Evolutionary conservation across 2,113 vertebrate genomes (phyloP).

Genomic region (Hypocryptadius cinnamomeus): DNA sequence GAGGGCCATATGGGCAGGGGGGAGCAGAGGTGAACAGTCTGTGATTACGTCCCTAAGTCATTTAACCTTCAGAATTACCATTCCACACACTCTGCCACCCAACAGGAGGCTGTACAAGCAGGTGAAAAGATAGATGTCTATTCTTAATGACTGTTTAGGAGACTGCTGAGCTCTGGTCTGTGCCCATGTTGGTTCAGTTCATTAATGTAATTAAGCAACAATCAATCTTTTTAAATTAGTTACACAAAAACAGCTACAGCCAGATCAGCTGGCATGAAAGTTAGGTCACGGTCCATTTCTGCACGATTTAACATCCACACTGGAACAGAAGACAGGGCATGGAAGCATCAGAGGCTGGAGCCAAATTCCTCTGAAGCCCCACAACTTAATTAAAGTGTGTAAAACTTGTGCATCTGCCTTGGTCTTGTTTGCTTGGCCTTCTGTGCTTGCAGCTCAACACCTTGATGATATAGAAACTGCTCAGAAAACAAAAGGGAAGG

Average conservation of each 20-base stretch:
- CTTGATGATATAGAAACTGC: neutral
- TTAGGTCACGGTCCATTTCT: constrained; percentile 37
- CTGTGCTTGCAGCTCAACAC: neutral
- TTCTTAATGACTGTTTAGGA: constrained; percentile 45
- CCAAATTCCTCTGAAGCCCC: constrained; percentile 46
- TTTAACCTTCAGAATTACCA: constrained; percentile 56
- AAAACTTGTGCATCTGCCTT: constrained; percentile 47
- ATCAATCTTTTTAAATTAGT: constrained; percentile 60
- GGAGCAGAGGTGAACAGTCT: constrained; percentile 10
- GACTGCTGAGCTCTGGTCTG: constrained; percentile 38
- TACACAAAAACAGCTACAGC: constrained; percentile 43
- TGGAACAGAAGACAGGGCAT: constrained; percentile 19
- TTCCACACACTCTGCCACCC: constrained; percentile 7
- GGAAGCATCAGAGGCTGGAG: neutral
- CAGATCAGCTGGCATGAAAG: constrained; percentile 19
- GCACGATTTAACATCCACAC: constrained; percentile 19
- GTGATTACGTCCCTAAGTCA: neutral
- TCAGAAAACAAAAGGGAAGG: neutral
- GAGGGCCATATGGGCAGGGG: constrained; percentile 18
- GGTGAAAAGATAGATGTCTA: constrained; percentile 51
- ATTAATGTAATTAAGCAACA: constrained; percentile 60
- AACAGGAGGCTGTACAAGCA: constrained; percentile 29
- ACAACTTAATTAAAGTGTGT: constrained; percentile 45
- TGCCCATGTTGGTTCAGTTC: constrained; percentile 45
- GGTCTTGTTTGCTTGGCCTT: neutral